Percentiles rank a stretch among this genome's conserved stretches.
Evolutionary conservation across 2,888 invertebrate species (phyloP).

Genomic region (Hyles lineata): DNA sequence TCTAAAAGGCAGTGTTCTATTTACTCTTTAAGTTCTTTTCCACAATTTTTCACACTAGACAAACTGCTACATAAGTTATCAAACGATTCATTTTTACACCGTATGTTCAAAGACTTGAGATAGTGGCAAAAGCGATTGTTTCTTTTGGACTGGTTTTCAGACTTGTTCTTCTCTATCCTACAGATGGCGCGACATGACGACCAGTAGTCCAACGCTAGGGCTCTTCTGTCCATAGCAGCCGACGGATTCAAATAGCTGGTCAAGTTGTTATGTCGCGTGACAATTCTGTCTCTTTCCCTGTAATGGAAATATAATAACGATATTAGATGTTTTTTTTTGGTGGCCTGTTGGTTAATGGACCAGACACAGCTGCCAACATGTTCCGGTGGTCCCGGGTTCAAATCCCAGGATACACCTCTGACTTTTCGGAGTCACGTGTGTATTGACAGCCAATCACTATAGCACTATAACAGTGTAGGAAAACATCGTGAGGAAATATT

Average conservation of each 20-base stretch:
- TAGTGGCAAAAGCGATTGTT: constrained; percentile 92
- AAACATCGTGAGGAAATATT: too few species aligned
- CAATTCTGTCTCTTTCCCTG: constrained; percentile 77
- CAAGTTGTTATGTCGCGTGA: constrained; percentile 68
- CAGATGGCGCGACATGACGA: constrained; percentile 88
- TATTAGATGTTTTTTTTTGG: too few species aligned
- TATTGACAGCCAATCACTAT: too few species aligned
- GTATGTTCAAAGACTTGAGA: constrained; percentile 85
- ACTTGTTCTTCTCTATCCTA: constrained; percentile 87
- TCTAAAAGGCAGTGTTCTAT: not conserved
- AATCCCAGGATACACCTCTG: too few species aligned
- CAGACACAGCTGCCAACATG: too few species aligned
- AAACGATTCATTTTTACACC: constrained; percentile 78
- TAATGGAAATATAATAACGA: constrained; percentile 39
- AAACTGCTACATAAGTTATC: constrained; percentile 78
- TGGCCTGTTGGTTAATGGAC: too few species aligned
- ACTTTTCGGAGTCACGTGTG: too few species aligned
- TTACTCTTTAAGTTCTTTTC: constrained; percentile 21
- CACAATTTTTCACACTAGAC: constrained; percentile 43
- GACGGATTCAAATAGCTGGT: constrained; percentile 78
- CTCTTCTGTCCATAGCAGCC: constrained; percentile 79
- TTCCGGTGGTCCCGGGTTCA: too few species aligned
- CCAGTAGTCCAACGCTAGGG: constrained; percentile 88
- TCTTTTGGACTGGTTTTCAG: constrained; percentile 85
- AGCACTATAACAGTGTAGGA: too few species aligned